Percentiles rank a stretch among this genome's conserved stretches.
Conservation (phyloP, 2,113 vertebrate species). For the Centropus bengalensis region DNA sequence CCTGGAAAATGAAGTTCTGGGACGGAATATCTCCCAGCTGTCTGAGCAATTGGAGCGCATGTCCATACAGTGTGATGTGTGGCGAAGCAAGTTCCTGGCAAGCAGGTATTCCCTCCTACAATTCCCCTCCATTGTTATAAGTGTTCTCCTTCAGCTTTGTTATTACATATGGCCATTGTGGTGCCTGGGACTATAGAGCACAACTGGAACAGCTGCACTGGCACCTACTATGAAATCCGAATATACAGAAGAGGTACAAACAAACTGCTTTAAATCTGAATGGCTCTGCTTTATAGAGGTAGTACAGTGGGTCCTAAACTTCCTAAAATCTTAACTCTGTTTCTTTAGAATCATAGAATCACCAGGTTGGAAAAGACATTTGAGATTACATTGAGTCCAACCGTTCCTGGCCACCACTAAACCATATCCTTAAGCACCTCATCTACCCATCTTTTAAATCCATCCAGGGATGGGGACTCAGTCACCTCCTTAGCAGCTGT, state of each 20-base stretch:
- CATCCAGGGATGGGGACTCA: too few relatives aligned
- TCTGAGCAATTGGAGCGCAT: constrained; percentile 93
- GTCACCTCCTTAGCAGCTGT: too few relatives aligned
- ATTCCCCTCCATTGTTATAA: neutral
- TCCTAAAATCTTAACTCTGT: neutral
- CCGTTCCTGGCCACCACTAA: too few relatives aligned
- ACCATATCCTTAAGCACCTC: too few relatives aligned
- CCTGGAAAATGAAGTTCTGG: constrained; percentile 90
- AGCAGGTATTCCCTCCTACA: constrained; percentile 83
- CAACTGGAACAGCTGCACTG: neutral
- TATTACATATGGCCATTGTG: neutral
- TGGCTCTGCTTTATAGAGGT: neutral
- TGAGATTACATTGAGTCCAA: too few relatives aligned
- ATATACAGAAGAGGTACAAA: neutral
- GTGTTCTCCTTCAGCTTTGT: neutral
- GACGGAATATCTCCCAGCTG: constrained; percentile 81
- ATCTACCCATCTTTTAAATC: too few relatives aligned
- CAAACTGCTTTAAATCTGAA: neutral
- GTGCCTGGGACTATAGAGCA: neutral
- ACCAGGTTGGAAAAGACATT: too few relatives aligned
- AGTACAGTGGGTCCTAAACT: neutral
- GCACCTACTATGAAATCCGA: neutral
- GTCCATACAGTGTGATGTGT: constrained; percentile 98
- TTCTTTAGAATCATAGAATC: neutral
- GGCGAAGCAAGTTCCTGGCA: constrained; percentile 98